These are phyloP conservation scores for Falco naumanni DNA, from an alignment of 2,797 vertebrate species.

Conservation along the genomic window DNA sequence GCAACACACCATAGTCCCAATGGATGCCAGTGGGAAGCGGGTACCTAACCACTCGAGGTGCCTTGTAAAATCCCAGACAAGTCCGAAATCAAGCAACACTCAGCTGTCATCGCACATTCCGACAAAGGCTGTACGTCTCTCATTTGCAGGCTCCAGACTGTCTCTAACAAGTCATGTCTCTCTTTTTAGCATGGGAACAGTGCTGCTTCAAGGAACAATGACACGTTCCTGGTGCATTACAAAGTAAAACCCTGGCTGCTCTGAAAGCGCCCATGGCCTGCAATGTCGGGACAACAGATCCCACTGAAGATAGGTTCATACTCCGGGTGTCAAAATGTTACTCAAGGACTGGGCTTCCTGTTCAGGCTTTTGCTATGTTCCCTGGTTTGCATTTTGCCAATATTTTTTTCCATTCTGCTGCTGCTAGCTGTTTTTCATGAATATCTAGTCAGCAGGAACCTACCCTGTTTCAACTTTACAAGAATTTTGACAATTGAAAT, in stretches of 20 bases:
- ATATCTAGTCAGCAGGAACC: constrained; percentile 45
- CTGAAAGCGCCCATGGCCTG: not conserved
- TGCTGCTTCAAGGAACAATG: not conserved
- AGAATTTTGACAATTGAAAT: constrained; percentile 61
- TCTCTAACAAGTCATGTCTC: not conserved
- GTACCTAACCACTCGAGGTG: not conserved
- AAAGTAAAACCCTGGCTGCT: not conserved
- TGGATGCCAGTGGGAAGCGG: not conserved
- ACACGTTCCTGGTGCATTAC: not conserved
- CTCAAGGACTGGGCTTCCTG: constrained; percentile 12
- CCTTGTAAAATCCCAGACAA: not conserved
- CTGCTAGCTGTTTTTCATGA: constrained; percentile 44
- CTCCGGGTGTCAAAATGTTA: not conserved
- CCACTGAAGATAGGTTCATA: not conserved
- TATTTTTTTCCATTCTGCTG: constrained; percentile 35
- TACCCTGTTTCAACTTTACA: constrained; percentile 35
- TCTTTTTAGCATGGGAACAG: not conserved
- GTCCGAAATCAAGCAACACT: not conserved
- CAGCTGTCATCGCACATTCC: not conserved
- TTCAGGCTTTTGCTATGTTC: not conserved
- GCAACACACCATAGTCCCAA: fast-evolving
- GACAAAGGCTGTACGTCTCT: not conserved
- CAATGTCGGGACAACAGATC: not conserved
- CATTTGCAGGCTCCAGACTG: constrained; percentile 45
- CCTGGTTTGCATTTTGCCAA: constrained; percentile 9